Evolutionary conservation across 2,888 invertebrate species (phyloP).

Genomic region (Trisateles emortualis): DNA sequence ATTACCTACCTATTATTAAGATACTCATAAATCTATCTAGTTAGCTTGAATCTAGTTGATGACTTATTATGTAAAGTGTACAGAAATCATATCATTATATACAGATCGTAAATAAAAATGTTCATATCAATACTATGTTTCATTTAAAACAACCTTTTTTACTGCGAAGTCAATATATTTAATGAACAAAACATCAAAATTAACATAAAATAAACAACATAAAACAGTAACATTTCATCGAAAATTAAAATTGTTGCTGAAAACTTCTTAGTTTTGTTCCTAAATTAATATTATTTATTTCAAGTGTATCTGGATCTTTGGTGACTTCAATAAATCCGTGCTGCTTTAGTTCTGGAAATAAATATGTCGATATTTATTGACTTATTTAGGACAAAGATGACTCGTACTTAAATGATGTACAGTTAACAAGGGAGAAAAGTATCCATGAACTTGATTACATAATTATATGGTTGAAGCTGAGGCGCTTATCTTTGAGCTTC

Average conservation of each 20-base stretch:
- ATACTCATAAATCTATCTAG: slow-evolving; percentile 84
- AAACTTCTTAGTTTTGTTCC: slow-evolving; percentile 56
- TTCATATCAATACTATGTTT: slow-evolving; percentile 76
- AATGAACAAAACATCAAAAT: slow-evolving; percentile 17
- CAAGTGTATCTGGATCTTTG: slow-evolving; percentile 64
- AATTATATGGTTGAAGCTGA: too few species aligned
- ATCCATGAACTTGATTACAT: too few species aligned
- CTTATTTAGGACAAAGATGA: too few species aligned
- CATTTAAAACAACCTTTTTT: slow-evolving; percentile 47
- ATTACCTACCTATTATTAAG: slow-evolving; percentile 79
- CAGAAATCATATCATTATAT: slow-evolving; percentile 86
- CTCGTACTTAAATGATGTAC: too few species aligned
- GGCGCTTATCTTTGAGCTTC: too few species aligned
- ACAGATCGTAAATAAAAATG: slow-evolving; percentile 86
- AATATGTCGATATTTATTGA: background rate
- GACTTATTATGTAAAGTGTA: slow-evolving; percentile 82
- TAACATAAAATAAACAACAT: slow-evolving; percentile 3
- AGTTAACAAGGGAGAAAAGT: too few species aligned
- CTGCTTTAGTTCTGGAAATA: slow-evolving; percentile 72
- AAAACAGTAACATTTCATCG: background rate
- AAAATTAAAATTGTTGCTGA: slow-evolving; percentile 23
- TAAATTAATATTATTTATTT: slow-evolving; percentile 63
- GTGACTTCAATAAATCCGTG: slow-evolving; percentile 64
- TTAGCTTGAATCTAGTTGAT: slow-evolving; percentile 85
- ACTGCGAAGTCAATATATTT: slow-evolving; percentile 1